Percentiles rank a stretch among this genome's conserved stretches.
phyloP scores from a whole-genome alignment of 2,888 invertebrate genomes.

The Cheilosia urbana region DNA sequence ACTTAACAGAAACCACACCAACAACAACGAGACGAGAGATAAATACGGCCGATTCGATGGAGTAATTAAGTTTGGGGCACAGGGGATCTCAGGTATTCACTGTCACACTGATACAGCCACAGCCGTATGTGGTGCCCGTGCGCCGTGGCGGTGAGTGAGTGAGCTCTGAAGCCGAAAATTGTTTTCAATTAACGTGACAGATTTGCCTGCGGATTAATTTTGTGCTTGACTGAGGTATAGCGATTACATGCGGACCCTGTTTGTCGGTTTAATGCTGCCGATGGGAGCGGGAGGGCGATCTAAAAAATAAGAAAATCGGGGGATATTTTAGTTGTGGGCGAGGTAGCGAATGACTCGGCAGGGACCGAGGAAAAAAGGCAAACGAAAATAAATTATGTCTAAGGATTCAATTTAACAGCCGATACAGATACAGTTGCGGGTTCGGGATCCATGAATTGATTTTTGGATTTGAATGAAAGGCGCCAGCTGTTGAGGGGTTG shows the following conservation, averaged over 20 bases:
- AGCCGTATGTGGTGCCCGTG: conserved; percentile 3
- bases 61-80: conserved; percentile 60
- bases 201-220: conserved; percentile 73
- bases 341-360: not conserved
- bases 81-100: not conserved
- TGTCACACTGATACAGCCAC: conserved; percentile 24
- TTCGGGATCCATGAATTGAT: conserved; percentile 4
- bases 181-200: conserved; percentile 75
- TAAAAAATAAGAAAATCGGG: not conserved
- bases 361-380: conserved; percentile 14
- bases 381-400: conserved; percentile 66
- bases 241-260: conserved; percentile 39
- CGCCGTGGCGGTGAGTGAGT: conserved; percentile 4
- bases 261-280: conserved; percentile 1
- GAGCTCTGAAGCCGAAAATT: conserved; percentile 74
- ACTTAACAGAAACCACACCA: not conserved
- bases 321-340: not conserved
- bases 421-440: not conserved
- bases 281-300: not conserved
- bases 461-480: conserved; percentile 8
- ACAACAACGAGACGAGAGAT: conserved; percentile 23
- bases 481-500: conserved; percentile 1
- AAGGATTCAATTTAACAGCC: conserved; percentile 42
- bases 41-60: conserved; percentile 46
- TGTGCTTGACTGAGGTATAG: conserved; percentile 66